Evolutionary conservation across 2,888 invertebrate species (phyloP).

Genomic region (Megastigmus dorsalis): DNA sequence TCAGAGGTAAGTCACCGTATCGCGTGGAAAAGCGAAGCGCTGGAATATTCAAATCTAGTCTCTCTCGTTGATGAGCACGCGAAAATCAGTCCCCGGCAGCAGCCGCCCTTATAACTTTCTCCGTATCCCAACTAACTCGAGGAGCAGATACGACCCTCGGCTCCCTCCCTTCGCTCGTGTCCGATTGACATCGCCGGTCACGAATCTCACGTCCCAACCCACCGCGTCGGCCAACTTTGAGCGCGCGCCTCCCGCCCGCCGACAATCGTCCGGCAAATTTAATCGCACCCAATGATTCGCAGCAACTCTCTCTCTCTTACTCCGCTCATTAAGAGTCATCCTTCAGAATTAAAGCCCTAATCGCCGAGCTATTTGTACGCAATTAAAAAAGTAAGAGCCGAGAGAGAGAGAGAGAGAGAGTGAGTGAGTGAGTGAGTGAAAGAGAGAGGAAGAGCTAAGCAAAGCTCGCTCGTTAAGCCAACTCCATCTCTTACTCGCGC

Average conservation of each 20-base stretch:
- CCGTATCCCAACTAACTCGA: constrained; percentile 2
- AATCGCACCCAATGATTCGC: constrained; percentile 31
- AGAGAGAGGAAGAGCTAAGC: not conserved
- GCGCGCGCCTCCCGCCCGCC: too few relatives aligned
- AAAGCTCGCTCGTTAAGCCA: constrained; percentile 36
- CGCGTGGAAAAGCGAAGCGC: too few relatives aligned
- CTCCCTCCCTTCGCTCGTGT: not conserved
- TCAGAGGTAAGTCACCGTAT: not conserved
- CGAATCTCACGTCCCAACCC: not conserved
- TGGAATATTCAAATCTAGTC: constrained; percentile 17
- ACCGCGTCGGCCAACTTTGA: not conserved
- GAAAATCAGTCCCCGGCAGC: constrained; percentile 10
- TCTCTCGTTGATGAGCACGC: not conserved
- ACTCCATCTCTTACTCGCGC: too few relatives aligned
- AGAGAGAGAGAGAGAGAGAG: not conserved
- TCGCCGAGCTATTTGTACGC: constrained; percentile 45
- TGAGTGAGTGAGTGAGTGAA: too few relatives aligned
- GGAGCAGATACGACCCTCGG: not conserved
- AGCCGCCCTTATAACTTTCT: not conserved
- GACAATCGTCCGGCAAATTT: constrained; percentile 3
- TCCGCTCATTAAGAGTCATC: constrained; percentile 27
- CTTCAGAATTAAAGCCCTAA: constrained; percentile 48
- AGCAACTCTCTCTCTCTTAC: constrained; percentile 15
- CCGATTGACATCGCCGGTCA: constrained; percentile 12
- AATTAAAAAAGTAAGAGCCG: constrained; percentile 37